Evolutionary conservation across 2,888 invertebrate species (phyloP).

Genomic region (Drosophila atroscutellata): DNA sequence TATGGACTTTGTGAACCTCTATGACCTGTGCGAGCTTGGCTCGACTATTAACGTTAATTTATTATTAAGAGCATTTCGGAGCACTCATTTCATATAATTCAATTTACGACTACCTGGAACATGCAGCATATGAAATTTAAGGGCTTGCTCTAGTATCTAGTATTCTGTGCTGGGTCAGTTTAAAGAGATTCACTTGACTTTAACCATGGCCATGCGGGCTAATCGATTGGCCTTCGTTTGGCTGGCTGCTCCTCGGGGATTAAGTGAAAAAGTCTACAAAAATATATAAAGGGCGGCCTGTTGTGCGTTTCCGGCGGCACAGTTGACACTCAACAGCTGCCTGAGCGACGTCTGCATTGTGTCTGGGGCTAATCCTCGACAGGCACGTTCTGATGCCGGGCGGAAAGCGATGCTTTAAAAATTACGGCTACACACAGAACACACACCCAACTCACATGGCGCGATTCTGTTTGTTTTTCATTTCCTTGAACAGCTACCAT

Average conservation of each 20-base stretch:
- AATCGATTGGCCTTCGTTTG: conserved; percentile 59
- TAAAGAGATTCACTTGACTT: conserved; percentile 47
- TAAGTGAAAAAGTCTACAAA: conserved; percentile 49
- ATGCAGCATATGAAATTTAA: neutral
- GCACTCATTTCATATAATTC: neutral
- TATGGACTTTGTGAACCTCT: neutral
- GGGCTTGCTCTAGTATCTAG: neutral
- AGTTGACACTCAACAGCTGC: conserved; percentile 69
- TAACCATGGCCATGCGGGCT: conserved; percentile 24
- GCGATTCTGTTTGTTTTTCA: conserved; percentile 73
- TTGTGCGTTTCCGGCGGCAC: conserved; percentile 63
- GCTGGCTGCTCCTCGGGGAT: conserved; percentile 38
- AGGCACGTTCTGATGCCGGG: conserved; percentile 65
- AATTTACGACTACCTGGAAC: neutral
- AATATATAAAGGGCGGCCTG: conserved; percentile 37
- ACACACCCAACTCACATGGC: conserved; percentile 31
- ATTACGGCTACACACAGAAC: conserved; percentile 37
- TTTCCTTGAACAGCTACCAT: conserved; percentile 75
- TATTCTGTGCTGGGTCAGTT: conserved; percentile 14
- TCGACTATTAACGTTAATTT: neutral
- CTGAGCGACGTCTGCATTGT: conserved; percentile 35
- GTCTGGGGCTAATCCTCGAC: conserved; percentile 74
- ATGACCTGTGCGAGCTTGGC: neutral
- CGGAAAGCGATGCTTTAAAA: conserved; percentile 66
- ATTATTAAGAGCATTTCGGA: neutral